Percentiles rank a stretch among this genome's conserved stretches.
phyloP scores from a whole-genome alignment of 2,113 vertebrate genomes.

The Poecilia latipinna region DNA sequence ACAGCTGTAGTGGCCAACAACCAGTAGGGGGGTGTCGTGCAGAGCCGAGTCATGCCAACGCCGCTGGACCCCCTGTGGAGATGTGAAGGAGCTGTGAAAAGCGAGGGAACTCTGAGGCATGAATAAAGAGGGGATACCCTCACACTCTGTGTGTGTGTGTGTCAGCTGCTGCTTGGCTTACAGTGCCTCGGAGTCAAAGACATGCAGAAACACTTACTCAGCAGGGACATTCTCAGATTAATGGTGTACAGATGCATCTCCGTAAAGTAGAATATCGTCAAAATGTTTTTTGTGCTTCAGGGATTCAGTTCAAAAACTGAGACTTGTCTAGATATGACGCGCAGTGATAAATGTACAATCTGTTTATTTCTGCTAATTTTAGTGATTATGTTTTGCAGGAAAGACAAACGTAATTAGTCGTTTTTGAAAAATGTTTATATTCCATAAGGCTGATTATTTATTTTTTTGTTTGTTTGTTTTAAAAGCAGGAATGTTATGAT shows the following conservation, averaged over 20 bases:
- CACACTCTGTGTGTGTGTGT: slow-evolving; percentile 19
- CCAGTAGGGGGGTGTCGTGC: slow-evolving; percentile 71
- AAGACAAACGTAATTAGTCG: neutral
- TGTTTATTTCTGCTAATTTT: neutral
- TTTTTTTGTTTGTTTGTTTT: neutral
- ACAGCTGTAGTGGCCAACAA: slow-evolving; percentile 40
- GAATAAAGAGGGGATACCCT: slow-evolving; percentile 72
- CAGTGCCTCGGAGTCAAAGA: slow-evolving; percentile 10
- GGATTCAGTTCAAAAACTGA: neutral
- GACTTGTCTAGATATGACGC: neutral
- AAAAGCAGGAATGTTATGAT: neutral
- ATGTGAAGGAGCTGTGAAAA: slow-evolving; percentile 73
- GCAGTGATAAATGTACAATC: too few species aligned
- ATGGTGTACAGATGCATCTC: neutral
- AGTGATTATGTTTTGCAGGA: neutral
- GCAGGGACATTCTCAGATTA: slow-evolving; percentile 1
- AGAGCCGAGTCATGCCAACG: slow-evolving; percentile 37
- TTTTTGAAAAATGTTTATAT: too few species aligned
- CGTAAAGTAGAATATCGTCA: neutral
- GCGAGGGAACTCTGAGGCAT: slow-evolving; percentile 66
- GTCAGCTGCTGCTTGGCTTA: slow-evolving; percentile 32
- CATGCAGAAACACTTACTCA: slow-evolving; percentile 24
- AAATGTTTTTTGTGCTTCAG: neutral
- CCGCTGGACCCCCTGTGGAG: slow-evolving; percentile 70
- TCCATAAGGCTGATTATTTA: too few species aligned